Conservation (phyloP, 1,140 invertebrate species). For the Triops cancriformis region DNA sequence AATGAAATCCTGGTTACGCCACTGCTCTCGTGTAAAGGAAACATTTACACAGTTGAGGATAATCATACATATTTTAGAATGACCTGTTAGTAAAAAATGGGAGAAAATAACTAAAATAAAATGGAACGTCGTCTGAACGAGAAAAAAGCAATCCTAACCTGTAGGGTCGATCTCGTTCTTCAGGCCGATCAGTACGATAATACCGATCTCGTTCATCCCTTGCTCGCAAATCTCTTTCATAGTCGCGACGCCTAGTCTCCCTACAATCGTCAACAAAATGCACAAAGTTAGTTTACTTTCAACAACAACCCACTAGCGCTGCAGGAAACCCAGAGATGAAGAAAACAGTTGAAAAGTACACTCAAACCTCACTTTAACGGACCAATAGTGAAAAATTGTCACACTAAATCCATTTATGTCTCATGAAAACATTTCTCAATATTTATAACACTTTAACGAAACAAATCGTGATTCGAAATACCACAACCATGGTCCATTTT, state of each 20-base stretch:
- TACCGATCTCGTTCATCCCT: not conserved
- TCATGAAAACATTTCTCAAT: no score
- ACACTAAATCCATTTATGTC: no score
- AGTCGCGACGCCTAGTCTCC: conserved; percentile 23
- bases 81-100: not conserved
- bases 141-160: not conserved
- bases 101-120: not conserved
- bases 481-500: no score
- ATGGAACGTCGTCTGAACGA: not conserved
- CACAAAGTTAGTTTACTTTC: not conserved
- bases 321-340: conserved; percentile 10
- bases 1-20: no score
- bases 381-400: not conserved
- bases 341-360: conserved; percentile 2
- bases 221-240: conserved; percentile 1
- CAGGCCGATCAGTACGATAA: not conserved
- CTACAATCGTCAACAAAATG: not conserved
- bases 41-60: no score
- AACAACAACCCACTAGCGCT: not conserved
- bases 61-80: no score
- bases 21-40: no score
- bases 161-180: not conserved
- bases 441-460: no score
- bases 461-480: no score
- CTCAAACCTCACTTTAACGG: not conserved